Evolutionary conservation across 2,113 vertebrate genomes (phyloP), one percentile per base, ranked within the genome.

Genomic region (Neofelis nebulosa): DNA sequence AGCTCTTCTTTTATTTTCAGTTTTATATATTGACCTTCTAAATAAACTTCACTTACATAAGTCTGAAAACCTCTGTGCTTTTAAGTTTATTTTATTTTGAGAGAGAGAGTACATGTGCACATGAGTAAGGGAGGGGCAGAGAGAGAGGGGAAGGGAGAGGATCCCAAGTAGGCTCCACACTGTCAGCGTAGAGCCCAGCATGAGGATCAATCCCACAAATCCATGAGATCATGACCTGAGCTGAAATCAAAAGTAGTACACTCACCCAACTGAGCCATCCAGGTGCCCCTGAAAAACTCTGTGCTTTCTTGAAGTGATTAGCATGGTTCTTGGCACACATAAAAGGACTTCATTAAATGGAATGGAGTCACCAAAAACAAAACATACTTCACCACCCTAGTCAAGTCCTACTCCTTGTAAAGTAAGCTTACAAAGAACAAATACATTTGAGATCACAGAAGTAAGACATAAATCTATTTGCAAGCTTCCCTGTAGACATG

Each of bases 351-450:
- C 50, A 78, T 29, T 50, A 71, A 87, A 52, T n/a, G 18, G 79
- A 93, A 84, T 71, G 52, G 25, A 80, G 25, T 95, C 36, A 93
- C 66, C 45, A 38, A 74, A 93, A 45, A 81, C 69, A 93, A 76
- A 48, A 86, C 36, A 66, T 36, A 74, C 31, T 79, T 90, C n/a
- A 89, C 23, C 65, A 63, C 31, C n/a, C 57, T 19, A 25, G 23
- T 92, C 7, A 68, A 76, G 50, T 5, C 23, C 68, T 29, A 68
- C 19, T 81, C 11, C 65, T 74, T 68, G 19, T 41, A 74, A 95
- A 86, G 27, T n/a, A 93, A 86, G 25, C 36, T 66, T 84, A 31
- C 16, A 93, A 79, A 79, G 55, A 89, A 78, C 33, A 6, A 90
- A 90, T 2, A 57, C 55, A 73, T 84, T 71, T 83, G 2, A 19